Evolutionary conservation across 2,888 invertebrate species (phyloP), one percentile per base, ranked within the genome.

Genomic region (Xanthorhoe spadicearia): DNA sequence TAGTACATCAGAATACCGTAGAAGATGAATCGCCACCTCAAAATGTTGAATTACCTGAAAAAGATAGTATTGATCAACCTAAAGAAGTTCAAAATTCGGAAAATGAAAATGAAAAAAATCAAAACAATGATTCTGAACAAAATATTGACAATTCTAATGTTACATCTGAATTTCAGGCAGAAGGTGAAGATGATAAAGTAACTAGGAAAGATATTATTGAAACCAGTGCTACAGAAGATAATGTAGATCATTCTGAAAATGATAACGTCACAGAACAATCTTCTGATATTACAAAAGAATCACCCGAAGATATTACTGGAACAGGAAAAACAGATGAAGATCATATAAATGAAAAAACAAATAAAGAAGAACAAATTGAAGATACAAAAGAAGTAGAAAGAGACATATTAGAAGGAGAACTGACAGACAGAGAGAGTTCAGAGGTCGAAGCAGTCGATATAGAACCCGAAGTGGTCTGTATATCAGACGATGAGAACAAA

Each of bases 381-480:
- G 9, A 15, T 15, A 48, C 15, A 4, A 50, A 60, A 58, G 66
- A 43, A 19, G 35, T 10, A 8, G 60, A 64, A n/a, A 59, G 48
- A 57, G 15, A 62, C n/a, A 62, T 65, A 61, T 72, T 76, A 23
- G 80, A 80, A 13, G 79, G 76, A 23, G 78, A 86, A 18, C 54
- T 85, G 18, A 88, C 93, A 0, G 88, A 86, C 18, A 76, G 80
- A 61, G 84, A 83, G 52, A 92, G 87, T 70, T 87, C 90, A 15
- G 89, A 88, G 77, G 77, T 89, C 0, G 89, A 88, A 79, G 85
- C 84, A 0, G 70, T 83, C 0, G 88, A 89, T 3, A 48, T 86
- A 0, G 77, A 83, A 69, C 85, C 91, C 0, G 94, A 94, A 83
- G 90, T 94, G 0, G 89, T 94, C 2, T 93, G 92, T 19, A 94